phyloP scores from a whole-genome alignment of 2,113 vertebrate species.

The Camelus dromedarius region DNA sequence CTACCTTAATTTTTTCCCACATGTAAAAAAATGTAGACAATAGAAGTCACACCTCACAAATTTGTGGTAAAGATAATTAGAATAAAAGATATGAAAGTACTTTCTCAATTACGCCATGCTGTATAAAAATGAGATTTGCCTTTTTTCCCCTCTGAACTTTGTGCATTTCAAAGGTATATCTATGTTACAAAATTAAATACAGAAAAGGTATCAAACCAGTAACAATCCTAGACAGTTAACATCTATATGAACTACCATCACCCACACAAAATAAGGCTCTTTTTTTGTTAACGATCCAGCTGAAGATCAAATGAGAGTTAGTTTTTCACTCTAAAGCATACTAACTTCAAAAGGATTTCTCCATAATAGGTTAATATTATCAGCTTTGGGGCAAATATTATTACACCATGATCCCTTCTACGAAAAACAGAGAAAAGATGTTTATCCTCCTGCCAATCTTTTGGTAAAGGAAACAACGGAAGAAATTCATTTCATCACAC shows the following conservation, averaged over 20 bases:
- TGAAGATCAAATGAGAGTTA: slow-evolving; percentile 50
- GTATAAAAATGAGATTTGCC: background rate
- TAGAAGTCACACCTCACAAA: slow-evolving; percentile 18
- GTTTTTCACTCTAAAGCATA: background rate
- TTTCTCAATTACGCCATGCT: background rate
- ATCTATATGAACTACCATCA: background rate
- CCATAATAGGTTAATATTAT: background rate
- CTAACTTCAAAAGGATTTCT: background rate
- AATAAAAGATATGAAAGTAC: background rate
- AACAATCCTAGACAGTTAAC: slow-evolving; percentile 68
- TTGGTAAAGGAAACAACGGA: slow-evolving; percentile 33
- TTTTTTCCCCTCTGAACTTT: slow-evolving; percentile 59
- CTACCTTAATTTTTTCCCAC: slow-evolving; percentile 13
- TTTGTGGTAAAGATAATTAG: background rate
- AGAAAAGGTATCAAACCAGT: slow-evolving; percentile 68
- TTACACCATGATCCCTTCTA: slow-evolving; percentile 6
- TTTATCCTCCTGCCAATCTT: background rate
- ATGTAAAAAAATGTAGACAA: background rate
- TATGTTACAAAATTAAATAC: slow-evolving; percentile 71
- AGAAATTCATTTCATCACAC: background rate
- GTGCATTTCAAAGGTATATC: slow-evolving; percentile 44
- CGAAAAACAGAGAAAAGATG: background rate
- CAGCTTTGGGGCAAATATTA: background rate
- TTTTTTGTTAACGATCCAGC: slow-evolving; percentile 9
- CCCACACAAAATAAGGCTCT: slow-evolving; percentile 29